Evolutionary conservation across 2,113 vertebrate species (phyloP).

Genomic region (Fulmarus glacialis): DNA sequence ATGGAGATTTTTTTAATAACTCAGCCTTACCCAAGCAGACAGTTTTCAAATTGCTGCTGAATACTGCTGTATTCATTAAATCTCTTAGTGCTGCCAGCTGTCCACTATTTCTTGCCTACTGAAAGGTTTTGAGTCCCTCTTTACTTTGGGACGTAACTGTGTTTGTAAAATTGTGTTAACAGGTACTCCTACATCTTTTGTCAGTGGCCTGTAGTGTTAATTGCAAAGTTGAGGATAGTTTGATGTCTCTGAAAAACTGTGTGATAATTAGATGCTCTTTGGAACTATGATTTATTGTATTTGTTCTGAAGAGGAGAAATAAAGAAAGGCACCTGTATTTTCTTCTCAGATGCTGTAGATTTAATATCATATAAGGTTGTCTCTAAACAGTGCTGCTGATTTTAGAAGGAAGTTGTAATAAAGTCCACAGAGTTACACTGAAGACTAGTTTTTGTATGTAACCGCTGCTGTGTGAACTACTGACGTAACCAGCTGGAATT

Average conservation of each 20-base stretch:
- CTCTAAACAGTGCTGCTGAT: neutral
- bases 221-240: neutral
- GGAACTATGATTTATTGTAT: neutral
- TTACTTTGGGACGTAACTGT: neutral
- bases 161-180: neutral
- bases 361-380: neutral
- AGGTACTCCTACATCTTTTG: neutral
- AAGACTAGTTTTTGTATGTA: neutral
- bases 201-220: neutral
- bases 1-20: slow-evolving; percentile 5
- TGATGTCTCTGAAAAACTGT: neutral
- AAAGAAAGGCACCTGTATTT: neutral
- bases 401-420: slow-evolving; percentile 13
- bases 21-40: neutral
- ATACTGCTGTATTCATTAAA: slow-evolving; percentile 15
- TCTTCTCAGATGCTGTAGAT: neutral
- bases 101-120: neutral
- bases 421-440: neutral
- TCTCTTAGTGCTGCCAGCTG: neutral
- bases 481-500: slow-evolving; percentile 17
- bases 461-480: neutral
- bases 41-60: slow-evolving; percentile 18
- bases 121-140: neutral
- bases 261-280: neutral
- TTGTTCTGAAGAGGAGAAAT: slow-evolving; percentile 8